Evolutionary conservation across 1,140 invertebrate species (phyloP).

Genomic region (Heterodera schachtii): DNA sequence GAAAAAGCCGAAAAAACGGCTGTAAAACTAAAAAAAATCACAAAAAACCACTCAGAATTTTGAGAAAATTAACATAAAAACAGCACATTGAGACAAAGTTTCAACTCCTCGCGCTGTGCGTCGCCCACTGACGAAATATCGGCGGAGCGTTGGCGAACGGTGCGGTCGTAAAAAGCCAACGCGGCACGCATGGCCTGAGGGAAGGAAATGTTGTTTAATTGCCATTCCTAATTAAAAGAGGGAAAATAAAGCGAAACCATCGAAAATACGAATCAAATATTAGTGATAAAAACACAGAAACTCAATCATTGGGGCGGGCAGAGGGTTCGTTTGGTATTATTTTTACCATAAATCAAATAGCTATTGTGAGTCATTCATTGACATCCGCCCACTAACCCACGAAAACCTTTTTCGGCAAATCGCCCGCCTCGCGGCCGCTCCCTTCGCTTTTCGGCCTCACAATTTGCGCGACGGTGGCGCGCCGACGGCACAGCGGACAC

Average conservation of each 20-base stretch:
- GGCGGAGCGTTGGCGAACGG: background rate
- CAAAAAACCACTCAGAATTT: background rate
- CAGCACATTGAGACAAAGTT: background rate
- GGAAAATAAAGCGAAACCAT: too few relatives aligned
- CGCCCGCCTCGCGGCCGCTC: background rate
- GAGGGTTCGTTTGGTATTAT: too few relatives aligned
- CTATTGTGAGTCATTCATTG: too few relatives aligned
- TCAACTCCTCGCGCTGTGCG: background rate
- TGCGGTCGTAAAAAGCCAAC: background rate
- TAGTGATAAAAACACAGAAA: too few relatives aligned
- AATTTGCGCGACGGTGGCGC: background rate
- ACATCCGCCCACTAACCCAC: too few relatives aligned
- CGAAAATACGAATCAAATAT: too few relatives aligned
- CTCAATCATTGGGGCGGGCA: too few relatives aligned
- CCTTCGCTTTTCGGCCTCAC: background rate
- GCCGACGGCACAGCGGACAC: background rate
- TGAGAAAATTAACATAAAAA: background rate
- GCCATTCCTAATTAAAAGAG: background rate
- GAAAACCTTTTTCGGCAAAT: constrained; percentile 1
- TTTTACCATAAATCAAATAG: too few relatives aligned
- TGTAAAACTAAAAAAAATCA: background rate
- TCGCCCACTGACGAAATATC: background rate
- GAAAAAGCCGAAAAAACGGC: background rate
- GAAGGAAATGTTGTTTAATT: background rate
- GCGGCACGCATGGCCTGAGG: background rate